phyloP scores from a whole-genome alignment of 2,113 vertebrate species.

The Semnornis frantzii region DNA sequence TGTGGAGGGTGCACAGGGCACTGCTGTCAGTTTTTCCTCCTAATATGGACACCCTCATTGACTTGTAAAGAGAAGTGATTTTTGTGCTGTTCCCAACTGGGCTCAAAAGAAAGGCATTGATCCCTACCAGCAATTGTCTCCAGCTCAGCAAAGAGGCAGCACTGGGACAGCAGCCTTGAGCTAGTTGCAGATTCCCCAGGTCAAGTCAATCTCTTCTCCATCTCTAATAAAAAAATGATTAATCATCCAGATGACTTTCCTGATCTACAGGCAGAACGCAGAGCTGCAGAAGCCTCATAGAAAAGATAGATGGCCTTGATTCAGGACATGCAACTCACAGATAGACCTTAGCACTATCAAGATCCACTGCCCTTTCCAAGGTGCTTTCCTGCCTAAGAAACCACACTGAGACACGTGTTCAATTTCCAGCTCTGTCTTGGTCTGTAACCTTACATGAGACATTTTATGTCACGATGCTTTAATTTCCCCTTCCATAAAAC shows the following conservation, averaged over 20 bases:
- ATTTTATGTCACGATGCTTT: not conserved
- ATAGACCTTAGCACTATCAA: not conserved
- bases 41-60: not conserved
- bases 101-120: not conserved
- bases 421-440: not conserved
- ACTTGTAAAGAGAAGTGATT: not conserved
- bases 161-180: not conserved
- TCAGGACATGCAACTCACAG: not conserved
- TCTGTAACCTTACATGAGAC: not conserved
- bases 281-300: not conserved
- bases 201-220: constrained; percentile 11
- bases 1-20: not conserved
- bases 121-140: not conserved
- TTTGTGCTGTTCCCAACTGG: not conserved
- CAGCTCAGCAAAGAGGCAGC: not conserved
- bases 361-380: not conserved
- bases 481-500: not conserved
- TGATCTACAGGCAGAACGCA: not conserved
- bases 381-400: not conserved
- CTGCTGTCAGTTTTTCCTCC: not conserved
- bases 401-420: not conserved
- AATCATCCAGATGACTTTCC: not conserved
- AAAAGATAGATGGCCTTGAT: not conserved
- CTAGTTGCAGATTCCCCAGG: not conserved
- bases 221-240: constrained; percentile 11